phyloP scores from a whole-genome alignment of 2,113 vertebrate genomes.

The Myiagra hebetior region DNA sequence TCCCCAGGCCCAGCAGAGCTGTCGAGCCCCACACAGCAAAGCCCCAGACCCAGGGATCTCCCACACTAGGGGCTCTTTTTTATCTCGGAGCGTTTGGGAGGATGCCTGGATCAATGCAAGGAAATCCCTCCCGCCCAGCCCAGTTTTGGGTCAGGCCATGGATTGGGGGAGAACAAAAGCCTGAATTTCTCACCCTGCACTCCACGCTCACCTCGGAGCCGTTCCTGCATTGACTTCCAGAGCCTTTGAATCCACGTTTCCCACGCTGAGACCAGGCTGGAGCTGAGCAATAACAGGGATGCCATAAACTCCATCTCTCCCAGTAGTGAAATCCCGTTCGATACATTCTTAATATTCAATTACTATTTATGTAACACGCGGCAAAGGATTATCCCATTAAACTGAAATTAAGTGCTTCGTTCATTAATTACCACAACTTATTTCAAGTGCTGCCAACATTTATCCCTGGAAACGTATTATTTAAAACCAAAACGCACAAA shows the following conservation, averaged over 20 bases:
- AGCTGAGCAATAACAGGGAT: neutral
- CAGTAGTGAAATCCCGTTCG: constrained; percentile 18
- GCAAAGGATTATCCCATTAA: constrained; percentile 70
- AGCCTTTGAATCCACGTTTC: neutral
- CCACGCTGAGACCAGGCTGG: neutral
- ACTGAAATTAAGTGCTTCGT: constrained; percentile 57
- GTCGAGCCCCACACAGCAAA: neutral
- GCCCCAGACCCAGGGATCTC: neutral
- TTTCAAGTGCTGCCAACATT: constrained; percentile 65
- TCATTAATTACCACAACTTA: constrained; percentile 69
- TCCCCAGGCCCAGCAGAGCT: neutral
- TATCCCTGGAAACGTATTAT: constrained; percentile 54
- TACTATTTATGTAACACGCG: constrained; percentile 58
- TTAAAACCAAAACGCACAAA: constrained; percentile 15
- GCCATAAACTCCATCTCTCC: constrained; percentile 12
- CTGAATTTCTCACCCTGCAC: neutral
- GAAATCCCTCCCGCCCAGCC: neutral
- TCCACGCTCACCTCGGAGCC: neutral
- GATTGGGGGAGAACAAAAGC: neutral
- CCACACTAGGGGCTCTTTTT: rapidly evolving
- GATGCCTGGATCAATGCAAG: neutral
- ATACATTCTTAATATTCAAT: constrained; percentile 65
- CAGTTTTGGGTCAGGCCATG: neutral
- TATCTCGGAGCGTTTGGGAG: rapidly evolving
- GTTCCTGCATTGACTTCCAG: neutral